phyloP scores from a whole-genome alignment of 2,888 invertebrate species.

The Odontomyia ornata region DNA sequence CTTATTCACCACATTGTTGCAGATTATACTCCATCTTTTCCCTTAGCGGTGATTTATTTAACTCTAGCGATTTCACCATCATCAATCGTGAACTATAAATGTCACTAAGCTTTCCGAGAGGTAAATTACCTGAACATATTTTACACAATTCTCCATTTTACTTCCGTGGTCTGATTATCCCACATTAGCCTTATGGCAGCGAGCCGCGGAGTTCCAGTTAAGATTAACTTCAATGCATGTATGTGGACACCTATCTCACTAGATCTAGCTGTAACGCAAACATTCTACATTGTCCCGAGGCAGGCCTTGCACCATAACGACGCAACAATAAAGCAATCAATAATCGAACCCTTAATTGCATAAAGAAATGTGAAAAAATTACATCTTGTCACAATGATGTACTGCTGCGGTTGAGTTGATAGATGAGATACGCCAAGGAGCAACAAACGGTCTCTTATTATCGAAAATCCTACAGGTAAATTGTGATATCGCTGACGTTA shows the following conservation, averaged over 20 bases:
- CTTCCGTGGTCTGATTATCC: slow-evolving; percentile 34
- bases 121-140: slow-evolving; percentile 28
- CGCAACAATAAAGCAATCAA: slow-evolving; percentile 44
- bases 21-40: no score
- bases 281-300: background rate
- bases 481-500: background rate
- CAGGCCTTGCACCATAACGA: slow-evolving; percentile 7
- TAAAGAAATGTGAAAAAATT: slow-evolving; percentile 32
- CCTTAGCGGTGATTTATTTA: no score
- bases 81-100: slow-evolving; percentile 16
- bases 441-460: slow-evolving; percentile 10
- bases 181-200: background rate
- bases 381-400: slow-evolving; percentile 39
- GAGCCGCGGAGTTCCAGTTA: no score
- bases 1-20: no score
- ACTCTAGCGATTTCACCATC: no score
- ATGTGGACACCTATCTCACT: background rate
- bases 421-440: background rate
- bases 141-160: slow-evolving; percentile 26
- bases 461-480: background rate
- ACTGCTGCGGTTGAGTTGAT: slow-evolving; percentile 20
- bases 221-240: background rate
- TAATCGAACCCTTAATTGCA: slow-evolving; percentile 42
- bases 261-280: background rate
- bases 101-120: slow-evolving; percentile 11